phyloP scores from a whole-genome alignment of 2,797 vertebrate genomes.

The Lutjanus argentimaculatus region DNA sequence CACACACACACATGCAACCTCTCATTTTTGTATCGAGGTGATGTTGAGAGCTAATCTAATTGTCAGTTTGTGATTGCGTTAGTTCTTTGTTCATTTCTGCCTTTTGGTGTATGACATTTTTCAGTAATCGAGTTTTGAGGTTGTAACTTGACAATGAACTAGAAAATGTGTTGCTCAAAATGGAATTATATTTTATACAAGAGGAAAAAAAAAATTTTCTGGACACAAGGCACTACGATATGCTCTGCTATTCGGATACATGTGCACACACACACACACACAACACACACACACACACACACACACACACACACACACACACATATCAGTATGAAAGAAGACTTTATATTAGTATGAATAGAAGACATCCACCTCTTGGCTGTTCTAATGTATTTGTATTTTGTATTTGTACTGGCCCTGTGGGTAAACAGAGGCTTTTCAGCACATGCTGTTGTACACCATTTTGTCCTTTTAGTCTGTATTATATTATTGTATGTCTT shows the following conservation, averaged over 20 bases:
- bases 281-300: no score
- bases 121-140: slow-evolving; percentile 47
- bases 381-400: not conserved
- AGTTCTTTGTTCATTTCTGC: slow-evolving; percentile 52
- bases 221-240: not conserved
- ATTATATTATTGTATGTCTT: no score
- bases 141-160: slow-evolving; percentile 41
- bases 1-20: slow-evolving; percentile 26
- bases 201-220: not conserved
- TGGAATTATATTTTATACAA: slow-evolving; percentile 6
- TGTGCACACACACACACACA: not conserved
- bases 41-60: slow-evolving; percentile 63
- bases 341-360: not conserved
- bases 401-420: not conserved
- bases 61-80: slow-evolving; percentile 63
- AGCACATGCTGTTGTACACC: not conserved
- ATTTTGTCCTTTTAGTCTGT: not conserved
- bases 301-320: not conserved
- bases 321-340: not conserved
- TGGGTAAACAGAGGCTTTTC: not conserved
- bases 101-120: slow-evolving; percentile 46
- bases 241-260: slow-evolving; percentile 1
- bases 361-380: not conserved
- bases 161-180: slow-evolving; percentile 20
- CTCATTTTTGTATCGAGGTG: slow-evolving; percentile 39